These are phyloP conservation scores for Brachyrhaphis roseni DNA, from an alignment of 2,797 vertebrate species.

Conservation along the genomic window DNA sequence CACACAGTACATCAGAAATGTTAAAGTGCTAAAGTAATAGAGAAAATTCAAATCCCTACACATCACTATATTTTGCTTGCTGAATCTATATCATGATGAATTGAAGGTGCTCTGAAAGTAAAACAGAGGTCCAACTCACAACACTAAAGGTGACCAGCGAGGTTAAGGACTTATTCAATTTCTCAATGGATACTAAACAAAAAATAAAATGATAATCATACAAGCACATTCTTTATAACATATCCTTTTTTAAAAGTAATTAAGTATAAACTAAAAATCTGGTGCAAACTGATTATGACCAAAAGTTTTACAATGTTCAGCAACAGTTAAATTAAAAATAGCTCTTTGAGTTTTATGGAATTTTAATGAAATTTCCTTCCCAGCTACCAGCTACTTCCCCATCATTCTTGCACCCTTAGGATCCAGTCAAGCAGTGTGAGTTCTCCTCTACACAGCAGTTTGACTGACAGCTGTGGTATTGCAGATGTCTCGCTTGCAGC, in stretches of 20 bases:
- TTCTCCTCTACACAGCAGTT: conserved; percentile 31
- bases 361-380: conserved; percentile 31
- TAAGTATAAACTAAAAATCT: neutral
- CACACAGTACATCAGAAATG: neutral
- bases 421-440: conserved; percentile 35
- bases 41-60: neutral
- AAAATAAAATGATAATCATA: neutral
- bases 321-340: conserved; percentile 11
- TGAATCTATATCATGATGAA: neutral
- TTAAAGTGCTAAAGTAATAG: neutral
- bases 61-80: neutral
- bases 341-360: conserved; percentile 37
- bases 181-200: neutral
- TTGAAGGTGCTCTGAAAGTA: neutral
- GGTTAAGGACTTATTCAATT: neutral
- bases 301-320: conserved; percentile 21
- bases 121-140: neutral
- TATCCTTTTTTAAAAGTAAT: conserved; percentile 15
- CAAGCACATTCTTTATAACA: neutral
- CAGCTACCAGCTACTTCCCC: conserved; percentile 13
- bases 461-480: conserved; percentile 73
- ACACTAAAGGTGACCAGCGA: neutral
- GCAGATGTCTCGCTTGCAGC: conserved; percentile 59
- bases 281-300: conserved; percentile 5
- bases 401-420: conserved; percentile 23